Conservation (phyloP, 2,797 vertebrate genomes). For the Psittacula echo region DNA sequence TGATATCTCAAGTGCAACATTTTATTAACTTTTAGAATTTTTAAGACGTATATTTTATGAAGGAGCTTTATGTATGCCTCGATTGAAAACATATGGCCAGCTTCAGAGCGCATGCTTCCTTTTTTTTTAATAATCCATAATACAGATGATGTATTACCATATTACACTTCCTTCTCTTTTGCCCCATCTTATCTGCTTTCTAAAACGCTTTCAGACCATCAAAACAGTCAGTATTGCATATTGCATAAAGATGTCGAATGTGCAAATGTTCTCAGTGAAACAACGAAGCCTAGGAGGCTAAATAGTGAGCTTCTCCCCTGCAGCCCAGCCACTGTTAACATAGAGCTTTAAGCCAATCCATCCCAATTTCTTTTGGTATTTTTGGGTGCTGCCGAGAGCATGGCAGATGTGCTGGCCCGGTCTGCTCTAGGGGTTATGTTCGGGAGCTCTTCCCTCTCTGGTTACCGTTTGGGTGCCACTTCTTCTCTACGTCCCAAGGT, state of each 20-base stretch:
- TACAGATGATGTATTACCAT: not conserved
- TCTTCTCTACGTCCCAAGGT: not conserved
- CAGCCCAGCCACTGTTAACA: not conserved
- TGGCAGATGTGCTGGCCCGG: not conserved
- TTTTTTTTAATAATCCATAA: not conserved
- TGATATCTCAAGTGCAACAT: slow-evolving; percentile 54
- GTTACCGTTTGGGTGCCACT: not conserved
- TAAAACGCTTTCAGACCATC: not conserved
- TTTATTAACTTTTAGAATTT: slow-evolving; percentile 67
- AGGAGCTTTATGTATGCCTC: slow-evolving; percentile 35
- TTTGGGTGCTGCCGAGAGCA: not conserved
- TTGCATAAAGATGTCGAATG: not conserved
- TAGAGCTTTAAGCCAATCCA: not conserved
- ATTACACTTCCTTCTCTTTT: not conserved
- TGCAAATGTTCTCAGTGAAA: not conserved
- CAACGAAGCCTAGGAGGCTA: fast-evolving
- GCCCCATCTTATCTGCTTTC: not conserved
- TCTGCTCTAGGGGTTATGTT: fast-evolving
- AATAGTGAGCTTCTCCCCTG: fast-evolving
- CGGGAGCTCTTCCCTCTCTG: not conserved
- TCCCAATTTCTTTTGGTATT: not conserved
- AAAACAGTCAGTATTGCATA: not conserved
- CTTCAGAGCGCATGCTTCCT: not conserved
- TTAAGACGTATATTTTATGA: slow-evolving; percentile 62
- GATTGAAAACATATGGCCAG: slow-evolving; percentile 48